Conservation (phyloP, 2,113 vertebrate genomes). For the Pseudorhombus dupliciocellatus region DNA sequence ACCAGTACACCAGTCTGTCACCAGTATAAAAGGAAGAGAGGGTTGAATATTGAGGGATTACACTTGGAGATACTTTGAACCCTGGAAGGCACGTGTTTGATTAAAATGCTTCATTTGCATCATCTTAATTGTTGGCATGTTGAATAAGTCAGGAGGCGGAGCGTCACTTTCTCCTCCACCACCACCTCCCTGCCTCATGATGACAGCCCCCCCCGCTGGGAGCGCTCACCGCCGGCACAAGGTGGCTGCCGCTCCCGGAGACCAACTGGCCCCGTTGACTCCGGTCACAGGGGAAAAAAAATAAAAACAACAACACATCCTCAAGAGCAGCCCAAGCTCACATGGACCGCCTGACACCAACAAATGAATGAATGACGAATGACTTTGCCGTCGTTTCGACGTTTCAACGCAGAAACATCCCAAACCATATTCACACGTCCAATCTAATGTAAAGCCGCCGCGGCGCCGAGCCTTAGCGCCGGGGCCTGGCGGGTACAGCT, state of each 20-base stretch:
- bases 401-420: neutral
- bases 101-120: neutral
- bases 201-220: neutral
- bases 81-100: neutral
- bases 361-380: neutral
- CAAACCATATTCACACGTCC: neutral
- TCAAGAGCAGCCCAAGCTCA: neutral
- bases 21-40: neutral
- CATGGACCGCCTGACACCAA: neutral
- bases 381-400: neutral
- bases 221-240: neutral
- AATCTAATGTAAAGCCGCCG: neutral
- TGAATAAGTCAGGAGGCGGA: too few species aligned
- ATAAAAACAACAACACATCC: too few species aligned
- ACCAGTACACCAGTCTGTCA: too few species aligned
- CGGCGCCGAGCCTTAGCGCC: too few species aligned
- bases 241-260: neutral
- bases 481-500: neutral
- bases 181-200: conserved; percentile 25
- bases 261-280: neutral
- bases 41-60: neutral
- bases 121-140: neutral
- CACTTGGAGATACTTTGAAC: neutral
- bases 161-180: conserved; percentile 17
- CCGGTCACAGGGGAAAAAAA: neutral